phyloP scores from a whole-genome alignment of 2,797 vertebrate genomes.

The Philypnodon macrostomus region DNA sequence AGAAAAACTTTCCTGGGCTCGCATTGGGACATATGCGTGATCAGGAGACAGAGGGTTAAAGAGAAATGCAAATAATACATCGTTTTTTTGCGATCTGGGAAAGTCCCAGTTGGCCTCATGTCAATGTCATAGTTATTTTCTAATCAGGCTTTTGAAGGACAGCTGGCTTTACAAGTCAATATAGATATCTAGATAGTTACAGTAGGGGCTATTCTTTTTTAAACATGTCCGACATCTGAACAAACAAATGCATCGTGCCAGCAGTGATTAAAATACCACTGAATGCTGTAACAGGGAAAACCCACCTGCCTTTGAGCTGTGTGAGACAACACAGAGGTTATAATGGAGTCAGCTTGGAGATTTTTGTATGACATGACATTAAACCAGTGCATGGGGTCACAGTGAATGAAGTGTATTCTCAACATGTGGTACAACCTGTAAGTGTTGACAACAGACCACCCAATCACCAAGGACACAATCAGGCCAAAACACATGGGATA shows the following conservation, averaged over 20 bases:
- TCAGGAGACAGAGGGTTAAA: too few species aligned
- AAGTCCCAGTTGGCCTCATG: constrained; percentile 13
- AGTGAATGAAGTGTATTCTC: constrained; percentile 20
- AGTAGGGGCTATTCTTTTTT: background rate
- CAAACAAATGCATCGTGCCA: background rate
- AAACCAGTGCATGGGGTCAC: constrained; percentile 26
- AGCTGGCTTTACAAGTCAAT: constrained; percentile 20
- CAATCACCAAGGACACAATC: constrained; percentile 15
- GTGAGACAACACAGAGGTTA: constrained; percentile 19
- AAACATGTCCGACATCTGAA: background rate
- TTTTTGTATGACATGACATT: constrained; percentile 25
- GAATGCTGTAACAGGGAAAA: constrained; percentile 30
- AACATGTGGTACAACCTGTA: constrained; percentile 56
- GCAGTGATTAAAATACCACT: background rate
- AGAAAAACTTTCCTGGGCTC: too few species aligned
- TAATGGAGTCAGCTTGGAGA: constrained; percentile 30
- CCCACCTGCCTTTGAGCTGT: constrained; percentile 18
- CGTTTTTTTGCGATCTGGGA: too few species aligned
- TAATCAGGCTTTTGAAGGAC: constrained; percentile 27
- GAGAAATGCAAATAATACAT: too few species aligned
- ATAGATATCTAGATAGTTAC: too few species aligned
- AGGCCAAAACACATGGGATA: background rate
- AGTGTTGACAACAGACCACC: constrained; percentile 56
- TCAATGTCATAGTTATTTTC: constrained; percentile 21
- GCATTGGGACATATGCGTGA: too few species aligned